Evolutionary conservation across 1,140 invertebrate genomes (phyloP).

Genomic region (Nautilus pompilius): DNA sequence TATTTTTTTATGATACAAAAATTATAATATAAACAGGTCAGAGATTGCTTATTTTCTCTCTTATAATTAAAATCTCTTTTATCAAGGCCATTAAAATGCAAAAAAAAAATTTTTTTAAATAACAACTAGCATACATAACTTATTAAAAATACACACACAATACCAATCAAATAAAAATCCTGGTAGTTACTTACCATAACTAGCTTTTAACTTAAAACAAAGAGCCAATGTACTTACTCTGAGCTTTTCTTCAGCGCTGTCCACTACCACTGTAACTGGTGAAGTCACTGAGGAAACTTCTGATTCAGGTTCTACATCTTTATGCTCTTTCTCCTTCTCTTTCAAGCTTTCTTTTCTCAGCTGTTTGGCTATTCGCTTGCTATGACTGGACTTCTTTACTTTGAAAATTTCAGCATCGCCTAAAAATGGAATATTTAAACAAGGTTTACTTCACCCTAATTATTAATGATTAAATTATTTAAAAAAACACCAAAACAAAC

Average conservation of each 20-base stretch:
- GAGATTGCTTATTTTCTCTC: no score
- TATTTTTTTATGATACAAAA: no score
- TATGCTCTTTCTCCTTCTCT: constrained; percentile 61
- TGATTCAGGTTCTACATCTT: constrained; percentile 9
- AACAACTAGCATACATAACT: no score
- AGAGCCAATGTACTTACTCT: constrained; percentile 19
- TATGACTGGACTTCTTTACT: constrained; percentile 91
- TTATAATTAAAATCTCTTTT: no score
- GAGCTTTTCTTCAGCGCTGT: constrained; percentile 53
- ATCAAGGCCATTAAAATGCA: no score
- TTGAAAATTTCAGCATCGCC: constrained; percentile 88
- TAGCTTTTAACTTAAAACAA: no score
- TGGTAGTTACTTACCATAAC: not conserved
- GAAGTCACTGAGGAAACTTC: not conserved
- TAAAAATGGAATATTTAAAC: constrained; percentile 10
- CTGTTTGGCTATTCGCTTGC: constrained; percentile 82
- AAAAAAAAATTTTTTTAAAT: no score
- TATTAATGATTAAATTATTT: not conserved
- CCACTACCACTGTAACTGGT: constrained; percentile 9
- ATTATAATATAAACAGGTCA: no score
- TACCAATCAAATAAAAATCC: not conserved
- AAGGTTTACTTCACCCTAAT: not conserved
- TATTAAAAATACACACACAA: no score
- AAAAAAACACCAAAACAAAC: not conserved
- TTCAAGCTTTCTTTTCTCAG: constrained; percentile 74